Evolutionary conservation across 2,113 vertebrate genomes (phyloP).

Genomic region (Elachura formosa): DNA sequence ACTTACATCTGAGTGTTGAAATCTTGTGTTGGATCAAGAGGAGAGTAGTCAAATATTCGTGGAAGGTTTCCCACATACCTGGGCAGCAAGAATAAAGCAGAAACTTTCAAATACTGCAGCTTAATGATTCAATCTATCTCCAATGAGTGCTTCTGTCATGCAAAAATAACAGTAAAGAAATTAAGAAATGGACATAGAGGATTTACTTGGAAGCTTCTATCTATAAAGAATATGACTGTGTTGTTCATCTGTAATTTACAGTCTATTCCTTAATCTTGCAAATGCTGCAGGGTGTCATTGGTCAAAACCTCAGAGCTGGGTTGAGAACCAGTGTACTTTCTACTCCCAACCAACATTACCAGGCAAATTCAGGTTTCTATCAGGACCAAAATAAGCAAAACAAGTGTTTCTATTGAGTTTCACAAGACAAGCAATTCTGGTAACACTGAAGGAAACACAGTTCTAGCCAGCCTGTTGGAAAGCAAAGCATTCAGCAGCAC

Average conservation of each 20-base stretch:
- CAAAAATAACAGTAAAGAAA: not conserved
- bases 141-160: not conserved
- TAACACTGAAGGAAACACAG: not conserved
- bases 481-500: not conserved
- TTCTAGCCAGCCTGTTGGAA: not conserved
- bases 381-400: not conserved
- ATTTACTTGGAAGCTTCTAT: not conserved
- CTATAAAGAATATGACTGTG: not conserved
- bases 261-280: not conserved
- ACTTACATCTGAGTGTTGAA: conserved; percentile 98
- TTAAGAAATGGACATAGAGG: not conserved
- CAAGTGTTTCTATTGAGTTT: not conserved
- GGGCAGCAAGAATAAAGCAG: conserved; percentile 41
- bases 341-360: not conserved
- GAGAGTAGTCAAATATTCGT: conserved; percentile 97
- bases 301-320: not conserved
- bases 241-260: not conserved
- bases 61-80: conserved; percentile 97
- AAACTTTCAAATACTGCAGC: not conserved
- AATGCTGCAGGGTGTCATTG: not conserved
- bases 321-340: not conserved
- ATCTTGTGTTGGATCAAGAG: conserved; percentile 94
- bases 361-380: not conserved
- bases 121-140: not conserved
- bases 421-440: not conserved